phyloP scores from a whole-genome alignment of 2,113 vertebrate species.

The Thunnus maccoyii region DNA sequence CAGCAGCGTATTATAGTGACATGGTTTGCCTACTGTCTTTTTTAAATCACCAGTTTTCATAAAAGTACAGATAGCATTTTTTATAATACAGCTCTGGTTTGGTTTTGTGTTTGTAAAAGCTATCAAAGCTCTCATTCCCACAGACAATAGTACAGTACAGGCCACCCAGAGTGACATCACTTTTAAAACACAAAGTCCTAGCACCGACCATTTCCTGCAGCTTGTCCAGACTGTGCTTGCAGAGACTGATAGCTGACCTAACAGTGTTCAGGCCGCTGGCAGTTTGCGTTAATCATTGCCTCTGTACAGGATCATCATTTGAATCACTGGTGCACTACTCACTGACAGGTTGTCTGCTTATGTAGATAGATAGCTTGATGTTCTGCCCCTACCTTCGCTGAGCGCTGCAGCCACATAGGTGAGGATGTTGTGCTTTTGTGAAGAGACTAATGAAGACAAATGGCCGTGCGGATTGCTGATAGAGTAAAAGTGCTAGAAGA shows the following conservation, averaged over 20 bases:
- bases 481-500: slow-evolving; percentile 27
- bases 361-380: slow-evolving; percentile 33
- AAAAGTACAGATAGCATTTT: background rate
- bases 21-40: slow-evolving; percentile 15
- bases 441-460: slow-evolving; percentile 67
- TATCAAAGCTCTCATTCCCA: background rate
- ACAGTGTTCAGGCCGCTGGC: slow-evolving; percentile 40
- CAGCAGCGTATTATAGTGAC: slow-evolving; percentile 10
- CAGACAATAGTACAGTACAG: slow-evolving; percentile 8
- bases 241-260: slow-evolving; percentile 43
- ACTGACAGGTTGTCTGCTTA: slow-evolving; percentile 50
- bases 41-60: background rate
- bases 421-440: slow-evolving; percentile 44
- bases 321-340: slow-evolving; percentile 31
- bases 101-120: background rate
- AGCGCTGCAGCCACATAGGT: slow-evolving; percentile 5
- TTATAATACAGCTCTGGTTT: background rate
- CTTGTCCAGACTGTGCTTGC: background rate
- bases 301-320: slow-evolving; percentile 37
- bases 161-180: slow-evolving; percentile 30
- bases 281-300: slow-evolving; percentile 67
- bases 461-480: slow-evolving; percentile 25
- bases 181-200: slow-evolving; percentile 20
- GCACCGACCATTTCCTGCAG: background rate
- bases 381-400: slow-evolving; percentile 8